phyloP scores from a whole-genome alignment of 1,140 invertebrate species.

The Galleria mellonella region DNA sequence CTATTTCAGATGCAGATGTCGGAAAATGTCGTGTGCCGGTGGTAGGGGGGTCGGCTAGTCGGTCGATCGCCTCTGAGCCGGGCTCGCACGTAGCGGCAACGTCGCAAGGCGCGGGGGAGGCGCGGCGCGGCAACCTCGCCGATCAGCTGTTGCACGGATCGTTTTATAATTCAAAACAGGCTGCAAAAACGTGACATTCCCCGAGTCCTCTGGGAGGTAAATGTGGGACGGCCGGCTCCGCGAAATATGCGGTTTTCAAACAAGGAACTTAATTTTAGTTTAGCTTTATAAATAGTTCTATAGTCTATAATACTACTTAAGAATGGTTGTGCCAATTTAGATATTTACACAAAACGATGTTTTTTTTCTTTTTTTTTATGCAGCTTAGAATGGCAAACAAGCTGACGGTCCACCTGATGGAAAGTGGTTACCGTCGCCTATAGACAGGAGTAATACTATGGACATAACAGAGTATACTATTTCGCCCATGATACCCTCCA shows the following conservation, averaged over 20 bases:
- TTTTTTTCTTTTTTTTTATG: too few relatives aligned
- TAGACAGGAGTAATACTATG: too few relatives aligned
- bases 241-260: not conserved
- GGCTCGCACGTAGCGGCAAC: slow-evolving; percentile 23
- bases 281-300: too few relatives aligned
- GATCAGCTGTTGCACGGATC: slow-evolving; percentile 40
- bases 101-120: slow-evolving; percentile 17
- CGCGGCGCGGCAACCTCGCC: slow-evolving; percentile 26
- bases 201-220: slow-evolving; percentile 14
- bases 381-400: too few relatives aligned
- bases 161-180: slow-evolving; percentile 43
- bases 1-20: slow-evolving; percentile 32
- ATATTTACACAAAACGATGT: too few relatives aligned
- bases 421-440: too few relatives aligned
- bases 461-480: too few relatives aligned
- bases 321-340: too few relatives aligned
- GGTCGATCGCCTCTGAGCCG: slow-evolving; percentile 36
- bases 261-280: too few relatives aligned
- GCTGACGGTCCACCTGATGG: too few relatives aligned
- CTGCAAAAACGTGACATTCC: slow-evolving; percentile 13
- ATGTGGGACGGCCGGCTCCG: slow-evolving; percentile 12
- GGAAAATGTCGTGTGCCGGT: slow-evolving; percentile 26
- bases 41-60: slow-evolving; percentile 18
- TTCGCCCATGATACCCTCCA: too few relatives aligned
- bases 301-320: too few relatives aligned